Evolutionary conservation across 2,888 invertebrate species (phyloP).

Genomic region (Barypeithes pellucidus): DNA sequence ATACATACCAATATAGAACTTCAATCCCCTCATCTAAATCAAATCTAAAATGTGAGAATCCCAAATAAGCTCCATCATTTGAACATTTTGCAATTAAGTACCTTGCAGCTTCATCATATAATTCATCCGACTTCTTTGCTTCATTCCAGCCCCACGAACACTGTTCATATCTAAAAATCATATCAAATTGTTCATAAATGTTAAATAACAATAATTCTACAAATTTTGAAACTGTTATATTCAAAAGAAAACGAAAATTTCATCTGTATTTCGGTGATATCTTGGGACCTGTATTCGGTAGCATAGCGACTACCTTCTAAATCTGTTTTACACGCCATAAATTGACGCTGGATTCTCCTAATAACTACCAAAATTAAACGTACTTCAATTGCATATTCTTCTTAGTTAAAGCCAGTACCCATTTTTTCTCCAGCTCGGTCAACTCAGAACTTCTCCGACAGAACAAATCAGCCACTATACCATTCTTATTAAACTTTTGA

Average conservation of each 20-base stretch:
- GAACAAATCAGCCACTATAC: slow-evolving; percentile 75
- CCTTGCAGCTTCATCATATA: slow-evolving; percentile 83
- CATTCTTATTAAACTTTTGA: slow-evolving; percentile 76
- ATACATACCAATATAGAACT: slow-evolving; percentile 83
- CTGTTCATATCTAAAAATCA: slow-evolving; percentile 77
- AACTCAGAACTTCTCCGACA: slow-evolving; percentile 76
- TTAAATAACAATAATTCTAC: too few relatives aligned
- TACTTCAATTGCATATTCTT: slow-evolving; percentile 86
- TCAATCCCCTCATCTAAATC: slow-evolving; percentile 85
- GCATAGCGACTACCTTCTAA: too few relatives aligned
- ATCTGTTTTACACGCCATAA: too few relatives aligned
- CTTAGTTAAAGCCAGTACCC: slow-evolving; percentile 84
- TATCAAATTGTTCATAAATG: too few relatives aligned
- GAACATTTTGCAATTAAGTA: slow-evolving; percentile 78
- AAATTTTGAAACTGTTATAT: too few relatives aligned
- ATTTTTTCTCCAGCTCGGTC: slow-evolving; percentile 74
- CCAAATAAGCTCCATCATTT: slow-evolving; percentile 74
- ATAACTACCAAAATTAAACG: slow-evolving; percentile 62
- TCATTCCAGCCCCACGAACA: slow-evolving; percentile 89
- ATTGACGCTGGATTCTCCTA: background rate
- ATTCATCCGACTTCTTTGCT: slow-evolving; percentile 81
- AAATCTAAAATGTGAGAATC: slow-evolving; percentile 88
- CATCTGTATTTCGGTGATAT: too few relatives aligned
- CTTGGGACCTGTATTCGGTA: too few relatives aligned
- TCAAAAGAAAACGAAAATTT: too few relatives aligned